These are phyloP conservation scores for Mycalesis mineus DNA, from an alignment of 2,888 invertebrate genomes.

Conservation along the genomic window DNA sequence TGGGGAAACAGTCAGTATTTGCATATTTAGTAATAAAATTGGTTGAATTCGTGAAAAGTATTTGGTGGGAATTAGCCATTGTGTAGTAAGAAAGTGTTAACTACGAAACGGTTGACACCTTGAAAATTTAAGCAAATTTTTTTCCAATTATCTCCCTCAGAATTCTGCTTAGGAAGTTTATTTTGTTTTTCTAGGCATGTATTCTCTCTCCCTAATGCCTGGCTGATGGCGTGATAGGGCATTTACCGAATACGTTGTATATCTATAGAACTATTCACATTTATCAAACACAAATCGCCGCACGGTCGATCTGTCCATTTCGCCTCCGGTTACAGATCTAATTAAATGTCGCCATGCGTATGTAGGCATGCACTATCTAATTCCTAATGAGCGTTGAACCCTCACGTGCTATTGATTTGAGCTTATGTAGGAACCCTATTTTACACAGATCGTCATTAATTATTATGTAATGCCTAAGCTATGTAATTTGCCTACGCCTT, in stretches of 20 bases:
- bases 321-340: slow-evolving; percentile 36
- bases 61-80: too few relatives aligned
- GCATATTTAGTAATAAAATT: too few relatives aligned
- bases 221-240: too few relatives aligned
- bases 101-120: too few relatives aligned
- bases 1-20: too few relatives aligned
- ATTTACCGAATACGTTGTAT: not conserved
- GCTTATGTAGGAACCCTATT: not conserved
- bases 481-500: not conserved
- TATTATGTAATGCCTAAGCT: not conserved
- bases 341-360: slow-evolving; percentile 32
- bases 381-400: slow-evolving; percentile 26
- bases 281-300: slow-evolving; percentile 24
- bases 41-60: too few relatives aligned
- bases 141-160: too few relatives aligned
- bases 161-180: too few relatives aligned
- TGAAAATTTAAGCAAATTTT: too few relatives aligned
- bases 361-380: slow-evolving; percentile 20
- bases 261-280: slow-evolving; percentile 6
- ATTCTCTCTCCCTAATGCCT: too few relatives aligned
- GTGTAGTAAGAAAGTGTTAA: too few relatives aligned
- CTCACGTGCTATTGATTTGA: slow-evolving; percentile 16
- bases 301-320: slow-evolving; percentile 32
- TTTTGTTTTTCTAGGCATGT: too few relatives aligned
- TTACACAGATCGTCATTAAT: not conserved